Evolutionary conservation across 2,113 vertebrate species (phyloP), one percentile per base, ranked within the genome.

Genomic region (Lates calcarifer): DNA sequence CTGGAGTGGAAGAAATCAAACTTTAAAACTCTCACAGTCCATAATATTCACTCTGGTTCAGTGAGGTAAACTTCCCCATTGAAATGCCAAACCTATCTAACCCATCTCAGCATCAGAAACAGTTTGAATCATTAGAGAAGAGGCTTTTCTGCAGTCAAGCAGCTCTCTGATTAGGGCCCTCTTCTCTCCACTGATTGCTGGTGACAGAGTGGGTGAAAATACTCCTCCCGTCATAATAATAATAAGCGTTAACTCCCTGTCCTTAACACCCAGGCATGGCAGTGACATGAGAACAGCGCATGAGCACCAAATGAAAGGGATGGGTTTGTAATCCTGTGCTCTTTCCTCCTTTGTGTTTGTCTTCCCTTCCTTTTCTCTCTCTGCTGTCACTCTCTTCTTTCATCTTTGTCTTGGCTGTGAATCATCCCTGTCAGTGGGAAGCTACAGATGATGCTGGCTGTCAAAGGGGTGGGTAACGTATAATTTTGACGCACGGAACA

Each of bases 141-240:
- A 74, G 72, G 64, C 69, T 84, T 55, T 26, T 86, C 55, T 74
- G 66, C 83, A 61, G 28, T 77, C 74, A 77, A 85, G 71, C 49
- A 74, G 45, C 77, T 79, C 77, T 77, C 66, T 87, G 84, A 91
- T 92, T 83, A 85, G 53, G 70, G 24, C 57, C 28, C 65, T 81
- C 60, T 79, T 65, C 62, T 82, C 61, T 77, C 31, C 2, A 3
- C 57, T 89, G 79, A 89, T 84, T 83, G 73, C 79, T 80, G 49
- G 55, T 77, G 79, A 89, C 78, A 77, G 69, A 87, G 80, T 71
- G 55, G 65, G 76, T 89, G 79, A 84, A 88, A 89, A 88, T 82
- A 79, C 79, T 76, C 70, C 51, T 84, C 62, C 45, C 77, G 58
- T 91, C 85, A 87, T 86, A 65, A 85, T 60, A 65, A 85, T 60